A percentile compares a stretch with the other conserved stretches of the same genome.
Conservation (phyloP, 2,113 vertebrate genomes). For the Pica pica region DNA sequence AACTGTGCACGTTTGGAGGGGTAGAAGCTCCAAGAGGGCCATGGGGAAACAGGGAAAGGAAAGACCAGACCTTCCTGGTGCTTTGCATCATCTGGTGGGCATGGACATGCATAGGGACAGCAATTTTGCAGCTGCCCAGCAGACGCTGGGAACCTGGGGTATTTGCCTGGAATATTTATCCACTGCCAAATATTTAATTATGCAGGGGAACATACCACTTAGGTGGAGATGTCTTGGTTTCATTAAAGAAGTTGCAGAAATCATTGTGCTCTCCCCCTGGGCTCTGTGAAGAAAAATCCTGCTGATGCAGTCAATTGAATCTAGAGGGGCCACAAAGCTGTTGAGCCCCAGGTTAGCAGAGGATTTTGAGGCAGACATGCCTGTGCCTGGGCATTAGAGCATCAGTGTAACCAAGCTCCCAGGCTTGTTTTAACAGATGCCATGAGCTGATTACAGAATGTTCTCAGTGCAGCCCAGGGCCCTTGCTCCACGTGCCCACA, state of each 20-base stretch:
- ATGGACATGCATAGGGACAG: background rate
- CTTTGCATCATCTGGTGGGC: fast-evolving
- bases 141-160: background rate
- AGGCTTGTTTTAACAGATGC: constrained; percentile 12
- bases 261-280: background rate
- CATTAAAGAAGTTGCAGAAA: constrained; percentile 35
- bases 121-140: background rate
- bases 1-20: background rate
- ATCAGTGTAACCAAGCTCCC: background rate
- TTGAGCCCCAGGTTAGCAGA: background rate
- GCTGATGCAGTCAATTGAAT: constrained; percentile 11
- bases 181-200: constrained; percentile 34
- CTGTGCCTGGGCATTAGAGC: background rate
- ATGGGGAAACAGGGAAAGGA: fast-evolving
- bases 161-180: background rate
- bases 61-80: background rate
- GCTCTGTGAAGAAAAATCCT: constrained; percentile 28
- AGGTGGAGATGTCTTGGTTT: constrained; percentile 18
- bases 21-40: background rate
- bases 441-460: background rate
- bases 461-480: background rate
- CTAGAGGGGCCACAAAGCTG: background rate
- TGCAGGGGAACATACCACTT: background rate
- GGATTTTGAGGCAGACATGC: constrained; percentile 5
- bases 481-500: background rate